Evolutionary conservation across 2,113 vertebrate species (phyloP), one percentile per base, ranked within the genome.

Genomic region (Hippopotamus amphibius): DNA sequence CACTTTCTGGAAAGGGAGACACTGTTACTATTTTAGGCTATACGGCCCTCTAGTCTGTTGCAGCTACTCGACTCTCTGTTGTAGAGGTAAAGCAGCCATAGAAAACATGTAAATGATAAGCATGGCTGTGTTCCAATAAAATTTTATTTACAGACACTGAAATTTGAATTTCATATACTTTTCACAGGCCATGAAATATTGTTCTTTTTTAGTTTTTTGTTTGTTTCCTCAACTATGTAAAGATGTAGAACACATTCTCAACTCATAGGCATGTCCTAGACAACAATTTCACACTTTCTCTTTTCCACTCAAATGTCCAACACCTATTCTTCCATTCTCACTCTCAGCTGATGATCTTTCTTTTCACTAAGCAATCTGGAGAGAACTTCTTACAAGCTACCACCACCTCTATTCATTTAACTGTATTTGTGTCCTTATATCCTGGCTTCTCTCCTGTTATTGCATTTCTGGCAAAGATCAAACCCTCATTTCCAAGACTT

Each of bases 111-210:
- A 83, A 84, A 83, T 41, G 41, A 61, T 84, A 63, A 90, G 24
- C 26, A 66, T 46, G 82, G 66, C 19, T 91, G 87, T 86, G 72
- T 90, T 93, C 92, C 30, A 80, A 72, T 66, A 90, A 85, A 71
- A 50, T 41, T 84, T 84, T 76, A 84, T 76, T 66, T 85, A 92
- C 4, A 88, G 55, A 69, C 24, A 76, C 30, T 76, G 19, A 89
- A 55, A 89, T 92, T 5, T 69, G 72, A 96, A 96, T 88, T 88
- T 84, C 63, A 84, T 80, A 46, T 24, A 91, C 46, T 79, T 83
- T 87, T 92, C 46, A 72, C 46, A 90, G 55, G 65, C 55, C 85
- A 82, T 15, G 10, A 96, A 89, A 92, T 74, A 72, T 46, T 92
- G 53, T 21, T 57, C 16, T 87, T 84, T 43, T 43, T 55, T 53